These are phyloP conservation scores for Enhydra lutris DNA, from an alignment of 2,113 vertebrate species.

Conservation along the genomic window DNA sequence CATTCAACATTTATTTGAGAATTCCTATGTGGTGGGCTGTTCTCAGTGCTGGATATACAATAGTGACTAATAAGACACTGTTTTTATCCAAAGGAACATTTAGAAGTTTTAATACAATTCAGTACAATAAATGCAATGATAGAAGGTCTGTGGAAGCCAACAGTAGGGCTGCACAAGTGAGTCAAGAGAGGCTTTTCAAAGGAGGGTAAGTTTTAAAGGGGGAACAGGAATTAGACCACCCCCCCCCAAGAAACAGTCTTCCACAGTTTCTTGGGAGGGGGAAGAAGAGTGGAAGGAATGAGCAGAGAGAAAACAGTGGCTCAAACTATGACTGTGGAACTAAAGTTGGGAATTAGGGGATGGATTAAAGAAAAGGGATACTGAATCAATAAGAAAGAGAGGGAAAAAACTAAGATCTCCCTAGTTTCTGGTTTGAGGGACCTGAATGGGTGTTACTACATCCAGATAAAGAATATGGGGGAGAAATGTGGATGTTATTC, in stretches of 20 bases:
- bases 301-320: not conserved
- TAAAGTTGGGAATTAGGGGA: not conserved
- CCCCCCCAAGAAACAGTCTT: not conserved
- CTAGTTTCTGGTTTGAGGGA: not conserved
- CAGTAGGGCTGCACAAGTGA: not conserved
- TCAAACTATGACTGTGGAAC: not conserved
- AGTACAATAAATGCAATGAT: not conserved
- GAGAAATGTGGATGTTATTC: not conserved
- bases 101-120: not conserved
- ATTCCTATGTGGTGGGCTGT: not conserved
- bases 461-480: not conserved
- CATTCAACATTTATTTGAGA: slow-evolving; percentile 8
- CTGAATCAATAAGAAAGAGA: not conserved
- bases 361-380: not conserved
- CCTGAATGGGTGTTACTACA: not conserved
- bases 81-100: not conserved
- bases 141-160: not conserved
- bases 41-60: not conserved
- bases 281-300: not conserved
- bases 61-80: not conserved
- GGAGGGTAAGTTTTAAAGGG: not conserved
- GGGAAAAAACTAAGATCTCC: not conserved
- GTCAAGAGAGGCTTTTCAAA: not conserved
- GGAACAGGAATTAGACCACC: not conserved
- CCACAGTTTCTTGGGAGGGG: not conserved